phyloP scores from a whole-genome alignment of 2,888 invertebrate species.

The Leucoptera coffeella region DNA sequence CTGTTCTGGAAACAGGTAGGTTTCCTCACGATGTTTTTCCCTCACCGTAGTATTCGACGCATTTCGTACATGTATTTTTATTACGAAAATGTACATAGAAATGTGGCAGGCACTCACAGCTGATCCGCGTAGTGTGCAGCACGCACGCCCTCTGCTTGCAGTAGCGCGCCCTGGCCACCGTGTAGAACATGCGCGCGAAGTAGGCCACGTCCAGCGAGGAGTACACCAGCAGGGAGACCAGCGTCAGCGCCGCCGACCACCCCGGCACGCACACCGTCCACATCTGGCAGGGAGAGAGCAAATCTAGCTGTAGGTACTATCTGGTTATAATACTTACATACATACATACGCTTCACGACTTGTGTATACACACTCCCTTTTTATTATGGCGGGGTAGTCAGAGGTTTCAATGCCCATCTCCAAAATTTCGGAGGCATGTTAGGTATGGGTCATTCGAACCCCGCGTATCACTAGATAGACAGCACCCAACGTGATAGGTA shows the following conservation, averaged over 20 bases:
- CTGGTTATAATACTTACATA: neutral
- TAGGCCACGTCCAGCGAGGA: conserved; percentile 63
- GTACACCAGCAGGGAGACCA: conserved; percentile 49
- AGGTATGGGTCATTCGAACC: too few relatives aligned
- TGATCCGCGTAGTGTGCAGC: conserved; percentile 58
- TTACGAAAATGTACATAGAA: neutral
- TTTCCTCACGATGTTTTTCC: too few relatives aligned
- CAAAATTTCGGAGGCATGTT: too few relatives aligned
- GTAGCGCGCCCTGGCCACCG: conserved; percentile 59
- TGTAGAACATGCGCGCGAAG: conserved; percentile 62
- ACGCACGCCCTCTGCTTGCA: conserved; percentile 63
- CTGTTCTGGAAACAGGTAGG: too few relatives aligned
- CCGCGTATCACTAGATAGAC: too few relatives aligned
- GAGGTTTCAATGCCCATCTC: too few relatives aligned
- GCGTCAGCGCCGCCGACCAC: conserved; percentile 34
- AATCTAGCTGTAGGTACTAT: too few relatives aligned
- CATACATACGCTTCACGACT: neutral
- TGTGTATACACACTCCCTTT: too few relatives aligned
- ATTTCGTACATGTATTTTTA: too few relatives aligned
- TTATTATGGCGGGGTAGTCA: neutral
- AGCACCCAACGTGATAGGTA: too few relatives aligned
- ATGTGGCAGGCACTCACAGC: conserved; percentile 39
- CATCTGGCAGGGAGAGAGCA: conserved; percentile 12
- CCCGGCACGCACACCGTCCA: conserved; percentile 37
- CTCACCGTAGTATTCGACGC: too few relatives aligned